Conservation (phyloP, 2,888 invertebrate species). For the Chesias legatella region DNA sequence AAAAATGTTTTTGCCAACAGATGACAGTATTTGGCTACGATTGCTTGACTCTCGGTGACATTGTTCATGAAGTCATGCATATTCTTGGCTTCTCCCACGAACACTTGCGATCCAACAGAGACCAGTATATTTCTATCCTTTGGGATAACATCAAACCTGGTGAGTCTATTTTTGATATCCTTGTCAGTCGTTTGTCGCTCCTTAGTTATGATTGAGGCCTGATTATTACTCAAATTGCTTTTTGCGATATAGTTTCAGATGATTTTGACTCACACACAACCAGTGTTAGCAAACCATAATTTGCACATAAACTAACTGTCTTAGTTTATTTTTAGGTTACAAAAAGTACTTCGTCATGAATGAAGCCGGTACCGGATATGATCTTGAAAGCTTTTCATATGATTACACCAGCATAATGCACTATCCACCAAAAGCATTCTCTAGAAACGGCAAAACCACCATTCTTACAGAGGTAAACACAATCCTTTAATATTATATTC, state of each 20-base stretch:
- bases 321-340: constrained; percentile 67
- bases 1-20: constrained; percentile 34
- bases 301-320: too few relatives aligned
- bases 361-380: constrained; percentile 24
- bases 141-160: constrained; percentile 86
- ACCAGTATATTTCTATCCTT: constrained; percentile 82
- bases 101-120: constrained; percentile 87
- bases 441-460: constrained; percentile 84
- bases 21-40: constrained; percentile 68
- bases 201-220: too few relatives aligned
- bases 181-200: not conserved
- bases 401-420: constrained; percentile 90
- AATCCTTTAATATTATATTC: too few relatives aligned
- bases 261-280: too few relatives aligned
- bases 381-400: constrained; percentile 67
- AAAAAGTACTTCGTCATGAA: constrained; percentile 82
- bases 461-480: constrained; percentile 81
- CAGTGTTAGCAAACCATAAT: too few relatives aligned
- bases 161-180: constrained; percentile 32
- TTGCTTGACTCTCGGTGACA: constrained; percentile 83
- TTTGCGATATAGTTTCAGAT: too few relatives aligned
- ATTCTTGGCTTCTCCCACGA: constrained; percentile 89
- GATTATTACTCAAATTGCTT: too few relatives aligned
- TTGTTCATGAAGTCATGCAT: constrained; percentile 90
- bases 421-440: constrained; percentile 88